Base-by-base conservation (phyloP, 2,113 vertebrate genomes). In the Lagenorhynchus albirostris region DNA sequence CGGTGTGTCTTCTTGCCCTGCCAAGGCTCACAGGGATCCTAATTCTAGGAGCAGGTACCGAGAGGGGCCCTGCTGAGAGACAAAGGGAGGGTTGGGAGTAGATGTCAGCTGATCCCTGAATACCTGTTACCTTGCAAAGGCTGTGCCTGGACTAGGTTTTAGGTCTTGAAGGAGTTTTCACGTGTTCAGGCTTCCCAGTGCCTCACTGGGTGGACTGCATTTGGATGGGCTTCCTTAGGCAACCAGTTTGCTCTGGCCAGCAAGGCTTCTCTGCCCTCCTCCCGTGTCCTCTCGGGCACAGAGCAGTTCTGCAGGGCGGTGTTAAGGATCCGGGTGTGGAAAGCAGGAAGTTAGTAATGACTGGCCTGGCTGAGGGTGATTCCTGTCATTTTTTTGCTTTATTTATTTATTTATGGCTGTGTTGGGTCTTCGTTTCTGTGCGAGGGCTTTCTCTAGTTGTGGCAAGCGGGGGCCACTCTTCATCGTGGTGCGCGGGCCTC, bases 311-410 rank as follows among this genome's bases (percentile, higher is more conserved):
- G 67, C 94, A 82, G 96, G 92, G 93, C 0, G 65, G 58, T 82
- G 84, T 38, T 73, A 81, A 97, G 60, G 76, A 83, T 97, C 63
- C 41, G 94, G 94, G 80, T 81, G 90, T 96, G 90, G 96, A 97
- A 86, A 91, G 89, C 86, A 60, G 83, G 94, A 97, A 95, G 88
- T 97, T 93, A 94, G 80, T 94, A 96, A 95, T 96, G 95, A 95
- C 94, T 71, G 70, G 89, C 92, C 92, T 94, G 84, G 86, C 73
- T 92, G 86, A 97, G 92, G 83, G 87, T 41, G 80, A 85, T 67
- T 71, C 92, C 95, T 79, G 74, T 73, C 74, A 95, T 97, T 97
- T 96, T 97, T 41, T 41, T 41, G 41, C 41, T 41, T 41, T 41
- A 41, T 41, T 41, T 41, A 41, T 41, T 7, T 41, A 41, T 41